A percentile compares a stretch with the other conserved stretches of the same genome.
These are phyloP conservation scores for Ganaspis sp. DNA, from an alignment of 1,140 invertebrate species.

Conservation along the genomic window DNA sequence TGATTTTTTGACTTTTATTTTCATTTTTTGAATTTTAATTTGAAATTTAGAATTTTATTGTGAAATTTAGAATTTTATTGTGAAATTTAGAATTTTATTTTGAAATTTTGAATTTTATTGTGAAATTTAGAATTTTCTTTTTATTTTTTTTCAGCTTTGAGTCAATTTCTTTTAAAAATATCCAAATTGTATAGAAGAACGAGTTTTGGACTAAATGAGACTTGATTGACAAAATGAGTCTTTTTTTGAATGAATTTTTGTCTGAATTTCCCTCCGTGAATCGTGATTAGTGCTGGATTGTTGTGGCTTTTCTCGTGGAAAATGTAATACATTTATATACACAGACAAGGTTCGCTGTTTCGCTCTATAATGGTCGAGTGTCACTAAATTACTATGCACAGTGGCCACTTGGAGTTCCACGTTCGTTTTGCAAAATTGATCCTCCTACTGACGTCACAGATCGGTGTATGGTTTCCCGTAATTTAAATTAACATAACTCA, in stretches of 20 bases:
- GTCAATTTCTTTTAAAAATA: too few species aligned
- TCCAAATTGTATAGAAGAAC: too few species aligned
- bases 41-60: too few species aligned
- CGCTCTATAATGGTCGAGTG: conserved; percentile 31
- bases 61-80: too few species aligned
- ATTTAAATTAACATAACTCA: conserved; percentile 53
- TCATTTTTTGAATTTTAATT: too few species aligned
- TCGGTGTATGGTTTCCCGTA: conserved; percentile 55
- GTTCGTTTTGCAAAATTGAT: conserved; percentile 37
- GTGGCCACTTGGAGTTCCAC: conserved; percentile 46
- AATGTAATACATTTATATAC: conserved; percentile 58
- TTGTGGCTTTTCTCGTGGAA: conserved; percentile 45
- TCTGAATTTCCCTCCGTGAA: conserved; percentile 32
- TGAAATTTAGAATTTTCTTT: too few species aligned
- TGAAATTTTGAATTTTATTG: too few species aligned
- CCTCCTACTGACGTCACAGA: conserved; percentile 43
- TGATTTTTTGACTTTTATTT: too few species aligned
- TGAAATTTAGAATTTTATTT: too few species aligned
- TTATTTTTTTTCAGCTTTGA: too few species aligned
- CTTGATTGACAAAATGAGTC: neutral
- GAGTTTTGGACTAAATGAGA: too few species aligned
- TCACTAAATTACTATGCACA: conserved; percentile 41
- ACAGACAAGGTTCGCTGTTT: conserved; percentile 44
- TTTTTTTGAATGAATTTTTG: conserved; percentile 17
- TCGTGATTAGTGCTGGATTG: conserved; percentile 37